Conservation (phyloP, 2,797 vertebrate species). For the Chelmon rostratus region DNA sequence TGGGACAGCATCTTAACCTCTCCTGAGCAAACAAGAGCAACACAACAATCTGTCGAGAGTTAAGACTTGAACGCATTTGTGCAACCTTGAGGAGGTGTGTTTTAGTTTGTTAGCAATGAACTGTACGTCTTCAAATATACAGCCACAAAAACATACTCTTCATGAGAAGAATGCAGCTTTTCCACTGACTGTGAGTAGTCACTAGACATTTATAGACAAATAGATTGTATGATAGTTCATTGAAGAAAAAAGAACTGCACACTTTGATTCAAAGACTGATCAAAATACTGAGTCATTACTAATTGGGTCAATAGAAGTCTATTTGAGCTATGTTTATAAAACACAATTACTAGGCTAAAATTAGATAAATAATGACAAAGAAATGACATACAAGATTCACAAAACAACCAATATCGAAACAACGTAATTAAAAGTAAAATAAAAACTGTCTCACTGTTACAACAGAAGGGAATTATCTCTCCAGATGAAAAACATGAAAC, state of each 20-base stretch:
- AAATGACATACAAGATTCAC: slow-evolving; percentile 19
- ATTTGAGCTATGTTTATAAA: slow-evolving; percentile 9
- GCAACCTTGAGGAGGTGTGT: slow-evolving; percentile 10
- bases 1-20: slow-evolving; percentile 8
- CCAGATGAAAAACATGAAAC: slow-evolving; percentile 55
- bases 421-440: slow-evolving; percentile 51
- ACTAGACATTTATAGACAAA: neutral
- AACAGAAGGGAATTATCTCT: slow-evolving; percentile 61
- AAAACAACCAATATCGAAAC: slow-evolving; percentile 47
- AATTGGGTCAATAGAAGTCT: slow-evolving; percentile 5
- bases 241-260: slow-evolving; percentile 11
- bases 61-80: slow-evolving; percentile 18
- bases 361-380: slow-evolving; percentile 17
- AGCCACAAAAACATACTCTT: neutral
- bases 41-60: neutral
- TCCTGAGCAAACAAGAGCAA: slow-evolving; percentile 6
- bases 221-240: neutral
- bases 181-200: neutral
- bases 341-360: slow-evolving; percentile 17
- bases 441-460: slow-evolving; percentile 46
- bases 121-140: neutral
- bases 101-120: neutral
- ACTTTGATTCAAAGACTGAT: slow-evolving; percentile 23
- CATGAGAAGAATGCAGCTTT: neutral
- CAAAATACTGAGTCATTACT: slow-evolving; percentile 6